Evolutionary conservation across 2,797 vertebrate species (phyloP).

Genomic region (Enoplosus armatus): DNA sequence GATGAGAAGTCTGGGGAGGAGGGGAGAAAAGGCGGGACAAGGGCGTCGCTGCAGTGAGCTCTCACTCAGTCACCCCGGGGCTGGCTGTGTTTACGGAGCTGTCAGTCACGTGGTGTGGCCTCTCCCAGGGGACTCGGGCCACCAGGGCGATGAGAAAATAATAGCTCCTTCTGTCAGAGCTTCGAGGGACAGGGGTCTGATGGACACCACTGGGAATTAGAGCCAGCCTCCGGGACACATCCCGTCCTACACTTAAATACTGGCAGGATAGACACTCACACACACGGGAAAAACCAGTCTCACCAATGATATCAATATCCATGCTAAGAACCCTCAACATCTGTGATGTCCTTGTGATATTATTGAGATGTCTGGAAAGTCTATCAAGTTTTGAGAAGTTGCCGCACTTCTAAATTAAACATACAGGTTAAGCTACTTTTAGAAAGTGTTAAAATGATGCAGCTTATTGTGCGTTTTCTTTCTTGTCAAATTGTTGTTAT

Average conservation of each 20-base stretch:
- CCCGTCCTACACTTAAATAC: slow-evolving; percentile 75
- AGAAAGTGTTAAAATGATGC: background rate
- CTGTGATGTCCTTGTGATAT: background rate
- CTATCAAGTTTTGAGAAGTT: background rate
- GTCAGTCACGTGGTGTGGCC: slow-evolving; percentile 79
- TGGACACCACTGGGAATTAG: slow-evolving; percentile 84
- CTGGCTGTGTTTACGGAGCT: slow-evolving; percentile 83
- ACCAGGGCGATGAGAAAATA: slow-evolving; percentile 84
- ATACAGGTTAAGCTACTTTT: background rate
- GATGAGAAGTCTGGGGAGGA: slow-evolving; percentile 54
- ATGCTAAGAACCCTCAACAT: slow-evolving; percentile 20
- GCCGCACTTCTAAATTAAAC: background rate
- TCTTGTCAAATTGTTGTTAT: background rate
- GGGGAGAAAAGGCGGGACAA: slow-evolving; percentile 53
- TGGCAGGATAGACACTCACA: slow-evolving; percentile 51
- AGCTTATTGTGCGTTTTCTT: background rate
- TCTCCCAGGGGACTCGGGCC: slow-evolving; percentile 77
- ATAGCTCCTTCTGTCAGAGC: slow-evolving; percentile 86
- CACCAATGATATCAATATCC: slow-evolving; percentile 26
- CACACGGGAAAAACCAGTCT: slow-evolving; percentile 23
- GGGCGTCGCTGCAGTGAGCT: slow-evolving; percentile 53
- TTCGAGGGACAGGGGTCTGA: slow-evolving; percentile 84
- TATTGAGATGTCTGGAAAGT: slow-evolving; percentile 6
- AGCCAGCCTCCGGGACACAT: slow-evolving; percentile 71
- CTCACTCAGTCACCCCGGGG: slow-evolving; percentile 72